These are phyloP conservation scores for Zoanthus solanderi DNA, from an alignment of 92 coral and sea anemone genomes.

Conservation along the genomic window DNA sequence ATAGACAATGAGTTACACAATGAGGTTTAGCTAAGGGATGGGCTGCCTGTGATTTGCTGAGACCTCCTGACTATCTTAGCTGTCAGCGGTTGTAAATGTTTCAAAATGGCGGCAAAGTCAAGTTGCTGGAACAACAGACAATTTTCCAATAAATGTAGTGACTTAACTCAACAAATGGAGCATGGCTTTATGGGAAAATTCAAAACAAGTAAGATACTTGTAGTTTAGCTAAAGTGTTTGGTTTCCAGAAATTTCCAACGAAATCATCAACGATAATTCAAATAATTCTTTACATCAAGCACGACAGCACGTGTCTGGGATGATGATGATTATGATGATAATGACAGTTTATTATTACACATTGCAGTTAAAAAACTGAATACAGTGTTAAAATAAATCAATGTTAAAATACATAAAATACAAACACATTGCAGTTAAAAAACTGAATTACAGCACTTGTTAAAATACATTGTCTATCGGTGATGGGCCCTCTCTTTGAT, in stretches of 20 bases:
- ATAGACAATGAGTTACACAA: too few relatives aligned
- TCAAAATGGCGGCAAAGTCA: conserved; percentile 77
- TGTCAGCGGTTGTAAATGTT: conserved; percentile 3
- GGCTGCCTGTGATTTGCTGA: not conserved
- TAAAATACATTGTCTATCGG: too few relatives aligned
- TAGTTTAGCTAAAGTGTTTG: not conserved
- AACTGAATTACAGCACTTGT: too few relatives aligned
- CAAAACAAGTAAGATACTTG: conserved; percentile 21
- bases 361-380: too few relatives aligned
- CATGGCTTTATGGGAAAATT: not conserved
- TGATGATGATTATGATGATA: too few relatives aligned
- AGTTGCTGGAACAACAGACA: conserved; percentile 70
- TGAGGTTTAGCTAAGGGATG: too few relatives aligned
- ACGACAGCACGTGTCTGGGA: not conserved
- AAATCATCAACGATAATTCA: not conserved
- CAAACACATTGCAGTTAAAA: too few relatives aligned
- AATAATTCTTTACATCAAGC: not conserved
- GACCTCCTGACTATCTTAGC: not conserved
- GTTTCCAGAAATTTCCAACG: not conserved
- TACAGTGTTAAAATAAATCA: too few relatives aligned
- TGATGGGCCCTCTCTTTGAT: too few relatives aligned
- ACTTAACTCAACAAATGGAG: conserved; percentile 51
- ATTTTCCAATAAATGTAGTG: conserved; percentile 8
- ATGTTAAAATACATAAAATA: too few relatives aligned
- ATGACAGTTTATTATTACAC: too few relatives aligned